phyloP scores from a whole-genome alignment of 2,888 invertebrate species.

The Plebejus anna region DNA sequence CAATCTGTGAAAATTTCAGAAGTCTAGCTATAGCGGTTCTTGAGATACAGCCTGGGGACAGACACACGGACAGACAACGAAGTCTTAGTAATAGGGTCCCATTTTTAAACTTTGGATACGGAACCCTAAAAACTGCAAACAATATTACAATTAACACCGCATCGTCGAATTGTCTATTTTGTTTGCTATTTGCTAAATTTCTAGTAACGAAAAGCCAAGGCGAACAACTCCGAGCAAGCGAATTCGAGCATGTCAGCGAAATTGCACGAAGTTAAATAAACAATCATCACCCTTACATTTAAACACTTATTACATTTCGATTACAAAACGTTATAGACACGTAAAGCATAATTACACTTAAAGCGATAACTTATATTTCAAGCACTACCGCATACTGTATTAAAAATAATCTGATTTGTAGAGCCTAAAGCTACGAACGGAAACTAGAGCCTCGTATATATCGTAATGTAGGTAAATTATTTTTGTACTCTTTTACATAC shows the following conservation, averaged over 20 bases:
- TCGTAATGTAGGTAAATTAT: neutral
- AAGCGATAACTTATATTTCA: constrained; percentile 19
- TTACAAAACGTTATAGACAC: neutral
- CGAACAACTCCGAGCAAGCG: constrained; percentile 9
- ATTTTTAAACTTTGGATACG: too few relatives aligned
- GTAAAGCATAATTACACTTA: neutral
- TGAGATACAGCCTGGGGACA: too few relatives aligned
- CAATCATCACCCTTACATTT: constrained; percentile 3
- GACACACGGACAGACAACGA: too few relatives aligned
- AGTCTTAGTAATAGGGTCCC: too few relatives aligned
- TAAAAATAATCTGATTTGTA: neutral
- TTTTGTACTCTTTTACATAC: neutral
- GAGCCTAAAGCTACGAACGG: neutral
- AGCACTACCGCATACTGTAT: constrained; percentile 20
- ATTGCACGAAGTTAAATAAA: constrained; percentile 16
- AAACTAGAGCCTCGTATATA: neutral
- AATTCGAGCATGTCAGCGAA: neutral
- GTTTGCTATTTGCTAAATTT: constrained; percentile 8
- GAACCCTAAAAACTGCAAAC: neutral
- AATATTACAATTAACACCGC: neutral
- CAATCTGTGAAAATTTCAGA: too few relatives aligned
- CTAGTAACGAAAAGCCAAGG: constrained; percentile 6
- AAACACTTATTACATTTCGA: constrained; percentile 2
- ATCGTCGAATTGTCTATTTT: neutral
- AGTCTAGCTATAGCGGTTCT: too few relatives aligned